phyloP scores from a whole-genome alignment of 2,797 vertebrate genomes.

The Aldrovandia affinis region DNA sequence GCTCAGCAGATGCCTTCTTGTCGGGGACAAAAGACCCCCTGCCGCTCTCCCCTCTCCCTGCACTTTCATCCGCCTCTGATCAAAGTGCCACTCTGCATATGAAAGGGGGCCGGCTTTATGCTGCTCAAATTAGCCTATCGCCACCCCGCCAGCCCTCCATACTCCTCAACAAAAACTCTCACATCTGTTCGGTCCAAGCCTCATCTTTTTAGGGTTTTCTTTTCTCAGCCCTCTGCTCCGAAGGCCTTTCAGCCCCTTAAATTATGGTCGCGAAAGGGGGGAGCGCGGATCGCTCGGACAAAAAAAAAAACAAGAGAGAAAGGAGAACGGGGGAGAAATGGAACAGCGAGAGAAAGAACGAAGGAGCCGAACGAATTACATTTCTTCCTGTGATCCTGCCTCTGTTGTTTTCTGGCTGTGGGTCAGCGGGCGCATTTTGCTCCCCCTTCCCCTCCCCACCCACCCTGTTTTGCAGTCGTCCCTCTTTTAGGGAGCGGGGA shows the following conservation, averaged over 20 bases:
- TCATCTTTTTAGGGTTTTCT: slow-evolving; percentile 55
- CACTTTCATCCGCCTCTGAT: slow-evolving; percentile 75
- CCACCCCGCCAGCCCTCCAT: slow-evolving; percentile 63
- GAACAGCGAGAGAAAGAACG: slow-evolving; percentile 16
- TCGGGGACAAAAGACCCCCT: slow-evolving; percentile 74
- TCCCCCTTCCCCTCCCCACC: too few species aligned
- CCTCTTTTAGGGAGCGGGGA: slow-evolving; percentile 5
- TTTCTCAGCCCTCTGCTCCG: slow-evolving; percentile 9
- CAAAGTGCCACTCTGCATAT: slow-evolving; percentile 78
- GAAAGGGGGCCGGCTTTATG: slow-evolving; percentile 72
- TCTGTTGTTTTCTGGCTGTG: slow-evolving; percentile 40
- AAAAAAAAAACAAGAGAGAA: slow-evolving; percentile 3
- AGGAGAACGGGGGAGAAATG: slow-evolving; percentile 1
- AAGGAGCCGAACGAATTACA: slow-evolving; percentile 47
- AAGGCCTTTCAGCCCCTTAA: slow-evolving; percentile 69
- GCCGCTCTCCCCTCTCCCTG: slow-evolving; percentile 66
- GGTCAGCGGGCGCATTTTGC: slow-evolving; percentile 62
- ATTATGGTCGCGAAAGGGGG: slow-evolving; percentile 47
- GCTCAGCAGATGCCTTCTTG: slow-evolving; percentile 75
- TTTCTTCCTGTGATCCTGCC: slow-evolving; percentile 59
- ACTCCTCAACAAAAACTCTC: slow-evolving; percentile 66
- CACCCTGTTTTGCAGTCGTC: slow-evolving; percentile 59
- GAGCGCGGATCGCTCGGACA: neutral
- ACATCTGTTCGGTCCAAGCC: slow-evolving; percentile 75
- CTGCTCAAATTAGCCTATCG: slow-evolving; percentile 69